Base-by-base conservation (phyloP, 1,140 invertebrate species). In the Helicoverpa armigera region DNA sequence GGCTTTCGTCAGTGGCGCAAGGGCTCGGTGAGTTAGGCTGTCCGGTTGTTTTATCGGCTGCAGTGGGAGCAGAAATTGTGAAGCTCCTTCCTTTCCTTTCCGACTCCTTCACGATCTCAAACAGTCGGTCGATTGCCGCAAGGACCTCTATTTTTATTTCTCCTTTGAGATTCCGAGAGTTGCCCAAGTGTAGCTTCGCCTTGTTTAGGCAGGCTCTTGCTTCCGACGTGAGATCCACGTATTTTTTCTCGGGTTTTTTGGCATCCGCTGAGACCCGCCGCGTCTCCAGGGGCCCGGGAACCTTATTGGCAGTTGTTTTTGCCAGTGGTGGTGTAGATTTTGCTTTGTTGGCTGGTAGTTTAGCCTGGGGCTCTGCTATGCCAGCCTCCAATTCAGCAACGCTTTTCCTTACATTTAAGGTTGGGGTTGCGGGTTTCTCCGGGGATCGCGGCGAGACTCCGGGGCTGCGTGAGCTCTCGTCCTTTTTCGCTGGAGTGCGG, bases 151-250 rank as follows among this genome's bases (percentile, higher is more conserved):
- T 53, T 80, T n/a, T 84, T 7, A 82, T 80, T 1, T 85, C 83
- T 0, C 81, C 81, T 48, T 79, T 85, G 0, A 85, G 50, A 18
- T 80, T 85, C 3, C 1, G 67, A 65, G n/a, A n/a, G 51, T 85
- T 74, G 2, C 51, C 48, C 0, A 85, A 10, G 43, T 82, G 67
- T 0, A 75, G 50, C n/a, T 82, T 85, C 13, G 79, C 83, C 29
- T 81, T 85, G 11, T 50, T 43, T 14, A 81, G 48, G 51, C 81
- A 85, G 13, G 78, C 69, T 54, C 53, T 77, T 2, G 81, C 83
- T 50, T 85, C 83, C 1, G 58, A 29, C 1, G 50, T n/a, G 56
- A 73, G 74, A 9, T 61, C 77, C 35, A n/a, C n/a, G 29, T 79
- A 69, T 16, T 29, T 69, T 9, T 2, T n/a, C 4, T 54, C 53